Percentiles rank a stretch among this genome's conserved stretches.
Evolutionary conservation across 2,797 vertebrate genomes (phyloP).

Genomic region (Hirundo rustica): DNA sequence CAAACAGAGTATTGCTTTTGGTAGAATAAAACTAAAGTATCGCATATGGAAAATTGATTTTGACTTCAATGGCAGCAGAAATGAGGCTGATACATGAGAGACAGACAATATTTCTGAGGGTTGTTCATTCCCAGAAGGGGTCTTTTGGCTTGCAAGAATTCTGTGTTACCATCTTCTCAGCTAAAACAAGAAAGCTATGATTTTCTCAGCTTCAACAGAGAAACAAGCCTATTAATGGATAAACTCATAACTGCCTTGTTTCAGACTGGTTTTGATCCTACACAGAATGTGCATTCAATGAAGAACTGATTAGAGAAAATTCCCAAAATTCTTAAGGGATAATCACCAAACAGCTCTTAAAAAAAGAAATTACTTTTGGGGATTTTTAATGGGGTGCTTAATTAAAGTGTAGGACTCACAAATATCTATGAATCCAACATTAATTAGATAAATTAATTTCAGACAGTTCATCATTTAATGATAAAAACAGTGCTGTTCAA

Average conservation of each 20-base stretch:
- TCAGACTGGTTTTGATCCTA: not conserved
- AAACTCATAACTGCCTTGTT: not conserved
- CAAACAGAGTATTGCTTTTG: not conserved
- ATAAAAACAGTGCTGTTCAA: not conserved
- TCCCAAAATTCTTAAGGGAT: not conserved
- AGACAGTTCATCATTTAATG: not conserved
- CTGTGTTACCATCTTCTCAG: not conserved
- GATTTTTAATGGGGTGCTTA: rapidly evolving
- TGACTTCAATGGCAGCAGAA: not conserved
- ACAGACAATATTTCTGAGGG: not conserved
- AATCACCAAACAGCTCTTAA: not conserved
- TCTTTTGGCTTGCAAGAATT: not conserved
- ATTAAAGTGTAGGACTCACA: not conserved
- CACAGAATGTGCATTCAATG: not conserved
- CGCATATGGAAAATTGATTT: not conserved
- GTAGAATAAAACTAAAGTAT: not conserved
- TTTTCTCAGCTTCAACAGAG: not conserved
- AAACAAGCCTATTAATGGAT: not conserved
- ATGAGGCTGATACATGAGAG: not conserved
- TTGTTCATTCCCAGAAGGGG: not conserved
- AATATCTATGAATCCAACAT: not conserved
- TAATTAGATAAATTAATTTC: not conserved
- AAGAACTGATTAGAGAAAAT: not conserved
- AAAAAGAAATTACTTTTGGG: not conserved
- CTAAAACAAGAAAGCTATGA: not conserved